Evolutionary conservation across 2,888 invertebrate genomes (phyloP).

Genomic region (Caenorhabditis zanzibari): DNA sequence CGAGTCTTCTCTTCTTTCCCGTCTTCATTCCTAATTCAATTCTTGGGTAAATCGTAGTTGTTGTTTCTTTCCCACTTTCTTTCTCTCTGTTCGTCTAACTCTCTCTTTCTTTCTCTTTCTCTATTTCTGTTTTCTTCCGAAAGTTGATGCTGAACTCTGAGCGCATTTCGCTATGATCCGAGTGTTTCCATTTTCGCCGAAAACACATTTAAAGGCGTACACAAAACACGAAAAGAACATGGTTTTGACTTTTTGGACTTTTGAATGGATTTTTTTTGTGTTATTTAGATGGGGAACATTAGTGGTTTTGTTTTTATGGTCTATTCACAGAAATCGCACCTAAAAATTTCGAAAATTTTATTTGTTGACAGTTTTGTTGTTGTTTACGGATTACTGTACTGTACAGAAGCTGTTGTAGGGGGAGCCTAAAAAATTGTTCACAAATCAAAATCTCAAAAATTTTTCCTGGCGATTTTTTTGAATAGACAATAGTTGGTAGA

Average conservation of each 20-base stretch:
- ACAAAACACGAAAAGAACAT: conserved; percentile 1
- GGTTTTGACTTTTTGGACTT: conserved; percentile 6
- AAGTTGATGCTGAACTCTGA: conserved; percentile 2
- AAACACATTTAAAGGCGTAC: too few relatives aligned
- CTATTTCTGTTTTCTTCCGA: neutral
- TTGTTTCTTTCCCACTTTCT: neutral
- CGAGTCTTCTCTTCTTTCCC: neutral
- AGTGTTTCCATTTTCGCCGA: neutral
- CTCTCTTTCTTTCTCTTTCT: neutral
- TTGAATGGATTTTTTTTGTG: neutral
- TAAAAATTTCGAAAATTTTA: too few relatives aligned
- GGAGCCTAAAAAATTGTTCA: too few relatives aligned
- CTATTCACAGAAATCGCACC: too few relatives aligned
- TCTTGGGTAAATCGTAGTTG: too few relatives aligned
- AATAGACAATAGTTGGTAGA: too few relatives aligned
- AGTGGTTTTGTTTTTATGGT: neutral
- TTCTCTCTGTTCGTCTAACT: neutral
- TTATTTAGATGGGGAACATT: too few relatives aligned
- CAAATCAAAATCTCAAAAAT: too few relatives aligned
- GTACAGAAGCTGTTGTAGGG: too few relatives aligned
- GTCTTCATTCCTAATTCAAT: neutral
- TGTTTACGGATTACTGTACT: too few relatives aligned
- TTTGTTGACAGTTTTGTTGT: too few relatives aligned
- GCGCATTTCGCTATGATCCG: neutral
- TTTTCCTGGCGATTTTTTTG: too few relatives aligned